A percentile compares a stretch with the other conserved stretches of the same genome.
Conservation (phyloP, 1,140 invertebrate genomes). For the Neuroterus valhalla region DNA sequence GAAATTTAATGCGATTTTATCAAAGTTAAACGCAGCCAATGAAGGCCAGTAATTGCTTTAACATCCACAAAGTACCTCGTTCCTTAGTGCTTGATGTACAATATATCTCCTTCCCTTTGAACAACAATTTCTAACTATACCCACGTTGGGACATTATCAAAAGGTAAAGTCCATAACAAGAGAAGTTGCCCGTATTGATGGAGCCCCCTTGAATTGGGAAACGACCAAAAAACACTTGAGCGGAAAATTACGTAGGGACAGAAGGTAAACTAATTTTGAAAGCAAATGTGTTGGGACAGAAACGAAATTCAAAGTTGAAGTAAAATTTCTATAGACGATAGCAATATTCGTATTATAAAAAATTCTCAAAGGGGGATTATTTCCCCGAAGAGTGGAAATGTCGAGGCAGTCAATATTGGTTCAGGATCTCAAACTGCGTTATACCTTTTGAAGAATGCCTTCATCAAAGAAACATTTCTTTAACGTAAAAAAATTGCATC, state of each 20-base stretch:
- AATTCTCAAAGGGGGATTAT: background rate
- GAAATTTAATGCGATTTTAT: background rate
- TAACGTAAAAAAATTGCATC: background rate
- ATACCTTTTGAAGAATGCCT: conserved; percentile 5
- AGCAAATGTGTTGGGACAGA: background rate
- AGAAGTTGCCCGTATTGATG: background rate
- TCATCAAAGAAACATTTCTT: conserved; percentile 6
- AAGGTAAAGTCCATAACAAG: background rate
- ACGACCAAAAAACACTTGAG: no score
- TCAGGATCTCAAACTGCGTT: background rate
- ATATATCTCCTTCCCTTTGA: conserved; percentile 7
- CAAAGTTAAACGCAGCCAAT: conserved; percentile 7
- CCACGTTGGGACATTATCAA: background rate
- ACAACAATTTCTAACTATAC: conserved; percentile 15
- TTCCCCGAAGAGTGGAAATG: background rate
- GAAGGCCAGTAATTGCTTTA: conserved; percentile 15
- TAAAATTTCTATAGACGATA: background rate
- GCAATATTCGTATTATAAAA: background rate
- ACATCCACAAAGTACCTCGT: conserved; percentile 14
- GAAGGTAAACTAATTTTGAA: background rate
- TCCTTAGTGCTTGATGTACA: conserved; percentile 11
- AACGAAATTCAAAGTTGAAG: background rate
- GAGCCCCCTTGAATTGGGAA: no score
- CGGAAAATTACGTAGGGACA: background rate
- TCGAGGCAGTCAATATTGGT: background rate